phyloP scores from a whole-genome alignment of 2,888 invertebrate species.

The Scaptomyza reducta region DNA sequence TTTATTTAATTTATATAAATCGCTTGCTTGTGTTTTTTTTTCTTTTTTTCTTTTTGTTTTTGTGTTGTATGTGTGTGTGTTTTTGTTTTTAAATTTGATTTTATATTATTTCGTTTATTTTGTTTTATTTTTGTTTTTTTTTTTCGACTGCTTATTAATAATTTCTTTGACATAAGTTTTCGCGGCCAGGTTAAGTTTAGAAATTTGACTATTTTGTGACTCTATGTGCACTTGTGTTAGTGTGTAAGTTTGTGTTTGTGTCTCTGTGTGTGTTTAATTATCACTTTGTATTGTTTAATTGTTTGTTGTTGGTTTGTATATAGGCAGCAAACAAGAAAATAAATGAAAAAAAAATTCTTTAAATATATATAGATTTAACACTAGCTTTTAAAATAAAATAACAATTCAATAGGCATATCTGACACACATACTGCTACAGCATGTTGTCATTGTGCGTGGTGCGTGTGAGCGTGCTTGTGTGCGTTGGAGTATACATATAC shows the following conservation, averaged over 20 bases:
- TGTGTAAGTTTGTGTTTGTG: constrained; percentile 34
- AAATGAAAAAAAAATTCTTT: constrained; percentile 25
- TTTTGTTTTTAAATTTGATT: constrained; percentile 4
- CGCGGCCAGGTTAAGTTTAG: constrained; percentile 55
- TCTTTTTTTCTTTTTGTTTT: too few relatives aligned
- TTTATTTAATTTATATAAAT: constrained; percentile 51
- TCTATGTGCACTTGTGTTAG: constrained; percentile 38
- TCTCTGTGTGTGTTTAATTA: constrained; percentile 50
- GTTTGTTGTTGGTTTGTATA: constrained; percentile 37
- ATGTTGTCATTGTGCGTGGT: constrained; percentile 38
- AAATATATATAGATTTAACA: constrained; percentile 46
- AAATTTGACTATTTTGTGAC: constrained; percentile 76
- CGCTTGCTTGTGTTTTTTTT: constrained; percentile 25
- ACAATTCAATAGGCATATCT: constrained; percentile 64
- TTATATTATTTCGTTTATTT: constrained; percentile 14
- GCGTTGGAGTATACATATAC: neutral
- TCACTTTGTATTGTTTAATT: constrained; percentile 62
- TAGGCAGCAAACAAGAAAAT: constrained; percentile 45
- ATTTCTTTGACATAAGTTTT: constrained; percentile 42
- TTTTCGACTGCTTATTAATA: constrained; percentile 42
- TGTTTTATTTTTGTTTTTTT: constrained; percentile 18
- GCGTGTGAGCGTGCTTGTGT: constrained; percentile 17
- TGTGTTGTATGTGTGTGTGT: neutral
- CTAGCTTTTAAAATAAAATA: constrained; percentile 74
- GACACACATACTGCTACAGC: constrained; percentile 61